Conservation (phyloP, 64 coral and sea anemone species). For the Trachythela sp. region DNA sequence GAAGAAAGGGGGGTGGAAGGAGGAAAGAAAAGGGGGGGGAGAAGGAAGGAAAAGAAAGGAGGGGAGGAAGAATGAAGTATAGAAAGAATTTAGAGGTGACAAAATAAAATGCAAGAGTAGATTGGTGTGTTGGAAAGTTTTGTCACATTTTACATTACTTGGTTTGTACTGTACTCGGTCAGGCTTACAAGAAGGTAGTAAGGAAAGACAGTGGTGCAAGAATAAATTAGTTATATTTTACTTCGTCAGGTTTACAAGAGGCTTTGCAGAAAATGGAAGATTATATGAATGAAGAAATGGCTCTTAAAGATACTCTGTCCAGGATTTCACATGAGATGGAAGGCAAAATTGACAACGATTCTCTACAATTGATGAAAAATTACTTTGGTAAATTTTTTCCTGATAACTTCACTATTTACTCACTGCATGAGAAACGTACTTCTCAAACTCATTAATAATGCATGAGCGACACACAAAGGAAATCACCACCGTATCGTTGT, state of each 20-base stretch:
- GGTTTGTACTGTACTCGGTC: not conserved
- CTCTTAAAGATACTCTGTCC: conserved; percentile 77
- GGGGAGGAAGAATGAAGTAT: no score
- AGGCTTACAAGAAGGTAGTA: not conserved
- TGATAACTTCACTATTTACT: not conserved
- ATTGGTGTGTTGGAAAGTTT: no score
- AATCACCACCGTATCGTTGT: no score
- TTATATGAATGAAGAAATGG: conserved; percentile 95
- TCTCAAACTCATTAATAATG: no score
- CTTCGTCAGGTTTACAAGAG: conserved; percentile 52
- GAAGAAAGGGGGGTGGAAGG: no score
- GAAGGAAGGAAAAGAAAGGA: no score
- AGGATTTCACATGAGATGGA: conserved; percentile 77
- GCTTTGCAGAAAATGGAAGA: conserved; percentile 98
- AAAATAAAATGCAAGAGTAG: not conserved
- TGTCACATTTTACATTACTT: not conserved
- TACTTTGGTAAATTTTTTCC: conserved; percentile 61
- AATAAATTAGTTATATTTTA: not conserved
- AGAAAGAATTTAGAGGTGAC: not conserved
- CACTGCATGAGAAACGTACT: no score
- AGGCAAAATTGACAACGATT: conserved; percentile 83
- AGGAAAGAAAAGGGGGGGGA: no score
- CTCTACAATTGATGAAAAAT: conserved; percentile 64
- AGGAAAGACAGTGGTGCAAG: no score
- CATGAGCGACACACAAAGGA: no score